Percentiles rank a stretch among this genome's conserved stretches.
Conservation (phyloP, 1,140 invertebrate genomes). For the Drosophila navojoa region DNA sequence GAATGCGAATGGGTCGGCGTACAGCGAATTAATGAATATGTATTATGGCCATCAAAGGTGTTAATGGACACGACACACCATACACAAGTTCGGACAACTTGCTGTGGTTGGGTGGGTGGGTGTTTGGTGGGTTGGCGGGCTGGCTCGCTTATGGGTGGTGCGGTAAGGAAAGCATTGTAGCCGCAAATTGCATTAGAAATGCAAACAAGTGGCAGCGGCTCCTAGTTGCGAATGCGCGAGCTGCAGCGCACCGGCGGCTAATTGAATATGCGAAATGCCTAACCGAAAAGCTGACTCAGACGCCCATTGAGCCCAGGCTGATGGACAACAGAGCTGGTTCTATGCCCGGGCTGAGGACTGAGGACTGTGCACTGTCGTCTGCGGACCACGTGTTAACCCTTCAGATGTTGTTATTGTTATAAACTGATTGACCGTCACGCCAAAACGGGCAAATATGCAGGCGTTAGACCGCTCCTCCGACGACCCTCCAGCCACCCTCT, state of each 20-base stretch:
- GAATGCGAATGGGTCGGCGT: slow-evolving; percentile 34
- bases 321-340: neutral
- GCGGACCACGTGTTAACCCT: slow-evolving; percentile 75
- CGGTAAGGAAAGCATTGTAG: slow-evolving; percentile 66
- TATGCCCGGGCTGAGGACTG: neutral
- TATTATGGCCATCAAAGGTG: slow-evolving; percentile 79
- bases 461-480: slow-evolving; percentile 11
- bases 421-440: slow-evolving; percentile 64
- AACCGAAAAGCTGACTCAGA: slow-evolving; percentile 34
- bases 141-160: slow-evolving; percentile 6
- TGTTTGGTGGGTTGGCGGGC: neutral
- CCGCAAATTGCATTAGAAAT: slow-evolving; percentile 81
- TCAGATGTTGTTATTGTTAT: slow-evolving; percentile 71
- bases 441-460: slow-evolving; percentile 15
- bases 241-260: slow-evolving; percentile 46
- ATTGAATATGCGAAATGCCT: slow-evolving; percentile 78
- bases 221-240: slow-evolving; percentile 51
- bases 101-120: neutral
- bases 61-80: slow-evolving; percentile 81
- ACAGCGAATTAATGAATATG: slow-evolving; percentile 76
- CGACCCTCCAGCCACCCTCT: neutral
- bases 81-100: slow-evolving; percentile 61
- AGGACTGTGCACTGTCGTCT: neutral
- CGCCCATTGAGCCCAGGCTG: neutral
- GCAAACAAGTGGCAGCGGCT: slow-evolving; percentile 64